Base-by-base conservation (phyloP, 2,888 invertebrate genomes). In the Pachliopta kotzebuea region DNA sequence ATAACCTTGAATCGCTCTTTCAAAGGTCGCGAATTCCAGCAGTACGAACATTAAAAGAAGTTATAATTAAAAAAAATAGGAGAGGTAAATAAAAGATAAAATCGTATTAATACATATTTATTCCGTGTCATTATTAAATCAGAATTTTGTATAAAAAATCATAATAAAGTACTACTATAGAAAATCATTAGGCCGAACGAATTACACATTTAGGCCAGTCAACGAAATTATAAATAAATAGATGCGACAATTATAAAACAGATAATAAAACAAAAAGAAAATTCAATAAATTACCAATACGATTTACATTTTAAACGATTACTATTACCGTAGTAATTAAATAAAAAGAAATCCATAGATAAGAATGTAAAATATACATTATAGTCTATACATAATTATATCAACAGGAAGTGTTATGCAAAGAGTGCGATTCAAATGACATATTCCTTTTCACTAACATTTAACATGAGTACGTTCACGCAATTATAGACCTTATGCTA, bases 361-460 rank as follows among this genome's bases (percentile, higher is more conserved):
- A 74, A 71, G 76, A 79, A 81, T 81, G 76, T 85, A 83, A 83
- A 84, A 84, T 84, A 80, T 85, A 86, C 82, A 84, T 74, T 76
- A 58, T 79, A 80, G 70, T 85, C 79, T 86, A 85, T 86, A 88
- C 84, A 86, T 77, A 80, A 78, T 84, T 80, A 84, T 88, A 85
- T 86, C 78, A 89, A 89, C 89, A 89, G 81, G 83, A 80, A 68
- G 89, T 89, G 88, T 86, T 78, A 87, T 84, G 83, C 85, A 89
- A 90, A 88, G 86, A 89, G 88, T 89, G 89, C 88, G 82, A 83
- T 84, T 74, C 74, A 80, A 80, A 79, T 80, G 68, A 78, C 71
- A 71, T n/a, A n/a, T n/a, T 76, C 72, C 37, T 59, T 63, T 61
- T 65, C 55, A 60, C 54, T 70, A 72, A 71, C 69, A 69, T 62